Evolutionary conservation across 2,113 vertebrate genomes (phyloP).

Genomic region (Pseudorhombus dupliciocellatus): DNA sequence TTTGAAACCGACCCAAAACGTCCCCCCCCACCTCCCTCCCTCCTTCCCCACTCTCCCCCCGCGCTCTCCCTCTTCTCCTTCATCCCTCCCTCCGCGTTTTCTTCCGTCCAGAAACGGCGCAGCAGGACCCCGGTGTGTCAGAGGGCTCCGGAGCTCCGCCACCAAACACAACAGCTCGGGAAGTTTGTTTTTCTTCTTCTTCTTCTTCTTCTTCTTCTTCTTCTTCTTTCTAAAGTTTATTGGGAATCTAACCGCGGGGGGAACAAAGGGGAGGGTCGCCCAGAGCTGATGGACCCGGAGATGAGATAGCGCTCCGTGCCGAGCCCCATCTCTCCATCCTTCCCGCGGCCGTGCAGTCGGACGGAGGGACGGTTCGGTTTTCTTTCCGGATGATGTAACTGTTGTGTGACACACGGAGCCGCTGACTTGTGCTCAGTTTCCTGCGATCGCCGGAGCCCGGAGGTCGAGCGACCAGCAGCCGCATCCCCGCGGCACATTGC

Average conservation of each 20-base stretch:
- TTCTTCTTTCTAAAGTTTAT: constrained; percentile 21
- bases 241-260: constrained; percentile 39
- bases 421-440: constrained; percentile 12
- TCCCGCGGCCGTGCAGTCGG: constrained; percentile 5
- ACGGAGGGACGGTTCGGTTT: constrained; percentile 13
- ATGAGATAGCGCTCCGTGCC: constrained; percentile 65
- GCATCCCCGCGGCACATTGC: constrained; percentile 60
- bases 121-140: constrained; percentile 66
- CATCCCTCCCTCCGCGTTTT: constrained; percentile 34
- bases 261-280: constrained; percentile 71
- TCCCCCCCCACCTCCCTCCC: background rate
- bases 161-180: constrained; percentile 52
- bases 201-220: constrained; percentile 30
- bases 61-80: background rate
- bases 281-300: constrained; percentile 69
- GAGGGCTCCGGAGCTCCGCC: constrained; percentile 13
- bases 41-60: constrained; percentile 22
- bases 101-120: constrained; percentile 61
- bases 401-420: constrained; percentile 41
- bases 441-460: constrained; percentile 17
- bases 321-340: constrained; percentile 55
- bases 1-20: constrained; percentile 56
- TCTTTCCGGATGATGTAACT: constrained; percentile 72
- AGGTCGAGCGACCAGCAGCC: background rate
- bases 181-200: constrained; percentile 35